phyloP scores from a whole-genome alignment of 1,140 invertebrate genomes.

The Maconellicoccus hirsutus region DNA sequence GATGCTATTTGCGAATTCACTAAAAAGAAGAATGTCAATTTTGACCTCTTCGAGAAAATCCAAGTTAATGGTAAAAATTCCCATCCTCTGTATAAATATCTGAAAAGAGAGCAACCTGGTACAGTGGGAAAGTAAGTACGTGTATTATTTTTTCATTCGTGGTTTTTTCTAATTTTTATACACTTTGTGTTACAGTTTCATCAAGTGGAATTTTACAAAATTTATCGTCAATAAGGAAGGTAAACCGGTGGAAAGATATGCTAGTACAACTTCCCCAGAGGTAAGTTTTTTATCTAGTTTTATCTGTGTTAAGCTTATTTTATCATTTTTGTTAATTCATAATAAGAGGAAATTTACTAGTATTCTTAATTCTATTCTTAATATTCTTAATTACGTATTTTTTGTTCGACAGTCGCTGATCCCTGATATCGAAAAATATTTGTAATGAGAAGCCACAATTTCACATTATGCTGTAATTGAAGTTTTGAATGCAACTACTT shows the following conservation, averaged over 20 bases:
- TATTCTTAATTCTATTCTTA: no score
- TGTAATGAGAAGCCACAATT: neutral
- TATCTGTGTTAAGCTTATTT: constrained; percentile 20
- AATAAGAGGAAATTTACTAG: no score
- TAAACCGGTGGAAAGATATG: constrained; percentile 66
- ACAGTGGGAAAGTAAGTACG: constrained; percentile 46
- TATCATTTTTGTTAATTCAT: no score
- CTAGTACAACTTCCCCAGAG: constrained; percentile 58
- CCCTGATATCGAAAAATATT: neutral
- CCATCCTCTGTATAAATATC: constrained; percentile 76
- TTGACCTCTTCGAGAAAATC: constrained; percentile 67
- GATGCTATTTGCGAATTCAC: constrained; percentile 62
- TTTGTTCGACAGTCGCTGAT: neutral
- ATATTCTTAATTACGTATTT: constrained; percentile 17
- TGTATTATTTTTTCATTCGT: neutral
- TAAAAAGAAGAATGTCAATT: constrained; percentile 54
- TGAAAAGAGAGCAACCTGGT: constrained; percentile 68
- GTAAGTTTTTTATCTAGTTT: constrained; percentile 25
- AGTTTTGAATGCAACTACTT: neutral
- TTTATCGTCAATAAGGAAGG: constrained; percentile 84
- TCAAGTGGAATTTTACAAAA: constrained; percentile 98
- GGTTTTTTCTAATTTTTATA: neutral
- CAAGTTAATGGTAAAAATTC: constrained; percentile 79
- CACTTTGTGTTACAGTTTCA: constrained; percentile 42
- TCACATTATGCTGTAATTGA: neutral